Evolutionary conservation across 2,888 invertebrate genomes (phyloP).

Genomic region (Athripsodes cinereus): DNA sequence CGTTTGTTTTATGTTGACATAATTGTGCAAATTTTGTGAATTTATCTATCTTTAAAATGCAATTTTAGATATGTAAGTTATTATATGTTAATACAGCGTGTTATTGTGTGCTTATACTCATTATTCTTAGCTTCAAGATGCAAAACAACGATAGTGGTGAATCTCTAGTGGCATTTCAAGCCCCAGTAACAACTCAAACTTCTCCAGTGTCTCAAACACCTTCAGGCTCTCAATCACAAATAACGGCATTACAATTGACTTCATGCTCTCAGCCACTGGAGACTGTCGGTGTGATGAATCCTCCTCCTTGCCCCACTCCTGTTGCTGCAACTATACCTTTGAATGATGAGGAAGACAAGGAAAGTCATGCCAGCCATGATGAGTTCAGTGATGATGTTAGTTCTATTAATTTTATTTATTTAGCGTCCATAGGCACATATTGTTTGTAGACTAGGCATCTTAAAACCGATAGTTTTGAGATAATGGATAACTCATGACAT

Average conservation of each 20-base stretch:
- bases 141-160: neutral
- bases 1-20: neutral
- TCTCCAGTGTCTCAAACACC: constrained; percentile 18
- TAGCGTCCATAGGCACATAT: no score
- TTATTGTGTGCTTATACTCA: no score
- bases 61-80: no score
- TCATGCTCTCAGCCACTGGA: constrained; percentile 27
- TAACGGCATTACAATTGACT: neutral
- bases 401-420: neutral
- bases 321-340: constrained; percentile 27
- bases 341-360: constrained; percentile 38
- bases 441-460: no score
- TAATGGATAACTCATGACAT: no score
- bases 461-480: no score
- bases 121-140: neutral
- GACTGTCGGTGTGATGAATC: constrained; percentile 29
- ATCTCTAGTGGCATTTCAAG: neutral
- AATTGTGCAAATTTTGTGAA: no score
- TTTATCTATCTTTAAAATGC: no score
- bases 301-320: constrained; percentile 34
- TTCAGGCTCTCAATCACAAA: neutral
- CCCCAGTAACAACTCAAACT: no score
- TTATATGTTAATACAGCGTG: no score
- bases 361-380: constrained; percentile 44
- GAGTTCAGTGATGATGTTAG: constrained; percentile 46